Base-by-base conservation (phyloP, 2,113 vertebrate species). In the Colius striatus region DNA sequence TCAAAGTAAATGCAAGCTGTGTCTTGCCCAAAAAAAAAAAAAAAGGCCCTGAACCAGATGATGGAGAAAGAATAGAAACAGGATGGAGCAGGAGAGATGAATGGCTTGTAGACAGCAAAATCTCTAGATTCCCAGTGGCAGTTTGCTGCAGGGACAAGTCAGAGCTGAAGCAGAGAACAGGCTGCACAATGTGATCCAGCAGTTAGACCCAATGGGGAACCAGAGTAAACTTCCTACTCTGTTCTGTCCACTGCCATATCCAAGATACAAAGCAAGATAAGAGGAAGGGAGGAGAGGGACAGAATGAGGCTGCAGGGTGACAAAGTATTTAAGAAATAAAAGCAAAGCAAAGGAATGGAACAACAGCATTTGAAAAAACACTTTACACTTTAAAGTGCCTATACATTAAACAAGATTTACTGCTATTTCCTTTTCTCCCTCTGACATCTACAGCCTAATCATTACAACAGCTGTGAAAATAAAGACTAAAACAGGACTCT, bases 391-490 rank as follows among this genome's bases (percentile, higher is more conserved):
- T 95, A 84, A 94, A 94, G 89, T 12, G 9, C 11, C 87, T 83
- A 91, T 89, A 87, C 30, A 58, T 84, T 95, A 84, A 89, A 83
- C 41, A 88, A 94, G 90, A 97, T 95, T 93, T 94, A 97, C 70
- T 77, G 89, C 71, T 81, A 63, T 93, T 92, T 94, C 87, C 95
- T 89, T 78, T 93, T 79, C 57, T 70, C 66, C 65, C 43, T 71
- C 70, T 83, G 68, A 94, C 82, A 88, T 91, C 67, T 58, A 89
- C n/a, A 79, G 92, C 70, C 80, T 62, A 87, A 97, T 81, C 43
- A 84, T 77, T 87, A 57, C 45, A 94, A 90, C 97, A 97, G 95
- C 94, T 84, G 81, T 89, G 81, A 94, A 97, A 97, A 96, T 75
- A 97, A 89, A 70, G 70, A 78, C 32, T 67, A 57, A 63, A 93